phyloP scores from a whole-genome alignment of 2,888 invertebrate species.

The Allophyes oxyacanthae region DNA sequence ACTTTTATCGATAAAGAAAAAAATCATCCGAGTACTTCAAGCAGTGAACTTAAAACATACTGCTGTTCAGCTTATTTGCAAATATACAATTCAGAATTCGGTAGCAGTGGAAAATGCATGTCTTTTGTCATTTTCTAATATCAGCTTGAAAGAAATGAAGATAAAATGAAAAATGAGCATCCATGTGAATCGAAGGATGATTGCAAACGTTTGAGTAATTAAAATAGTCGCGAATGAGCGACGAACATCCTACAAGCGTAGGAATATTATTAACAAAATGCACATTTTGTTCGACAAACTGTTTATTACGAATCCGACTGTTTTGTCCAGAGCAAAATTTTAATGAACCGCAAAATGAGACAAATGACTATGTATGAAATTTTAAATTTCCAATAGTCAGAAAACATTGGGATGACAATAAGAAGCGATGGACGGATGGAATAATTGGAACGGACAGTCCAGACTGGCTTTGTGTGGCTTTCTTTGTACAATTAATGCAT shows the following conservation, averaged over 20 bases:
- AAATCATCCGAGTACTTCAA: not conserved
- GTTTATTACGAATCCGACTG: constrained; percentile 7
- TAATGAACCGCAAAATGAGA: constrained; percentile 24
- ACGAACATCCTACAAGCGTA: constrained; percentile 13
- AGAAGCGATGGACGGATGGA: constrained; percentile 20
- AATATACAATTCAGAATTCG: too few species aligned
- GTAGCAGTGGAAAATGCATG: too few species aligned
- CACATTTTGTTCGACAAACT: constrained; percentile 25
- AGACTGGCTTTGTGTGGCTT: constrained; percentile 13
- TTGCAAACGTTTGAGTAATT: constrained; percentile 44
- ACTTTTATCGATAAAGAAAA: not conserved
- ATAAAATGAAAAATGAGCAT: constrained; percentile 14
- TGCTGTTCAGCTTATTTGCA: too few species aligned
- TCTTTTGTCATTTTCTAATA: too few species aligned
- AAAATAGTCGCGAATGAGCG: constrained; percentile 17
- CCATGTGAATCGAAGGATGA: constrained; percentile 20
- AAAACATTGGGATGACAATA: constrained; percentile 3
- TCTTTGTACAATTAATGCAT: constrained; percentile 13
- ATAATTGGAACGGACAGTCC: constrained; percentile 33
- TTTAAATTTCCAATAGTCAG: constrained; percentile 19
- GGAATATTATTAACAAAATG: constrained; percentile 25
- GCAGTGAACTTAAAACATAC: not conserved
- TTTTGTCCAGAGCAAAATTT: constrained; percentile 22
- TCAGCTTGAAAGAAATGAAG: constrained; percentile 3
- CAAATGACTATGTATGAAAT: constrained; percentile 6